Conservation (phyloP, 2,888 invertebrate species). For the Lepidochitona cinerea region DNA sequence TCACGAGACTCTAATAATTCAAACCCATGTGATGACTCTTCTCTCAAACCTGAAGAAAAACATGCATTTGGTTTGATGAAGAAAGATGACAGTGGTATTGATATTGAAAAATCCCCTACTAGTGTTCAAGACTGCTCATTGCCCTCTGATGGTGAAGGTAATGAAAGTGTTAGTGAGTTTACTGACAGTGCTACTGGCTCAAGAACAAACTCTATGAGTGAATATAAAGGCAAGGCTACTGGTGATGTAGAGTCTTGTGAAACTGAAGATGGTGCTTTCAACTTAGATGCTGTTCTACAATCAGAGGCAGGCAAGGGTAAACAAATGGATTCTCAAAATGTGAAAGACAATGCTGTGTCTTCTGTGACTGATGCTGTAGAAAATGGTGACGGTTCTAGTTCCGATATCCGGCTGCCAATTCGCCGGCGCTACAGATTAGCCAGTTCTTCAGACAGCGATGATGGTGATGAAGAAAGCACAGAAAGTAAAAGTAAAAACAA, state of each 20-base stretch:
- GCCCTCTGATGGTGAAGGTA: conserved; percentile 36
- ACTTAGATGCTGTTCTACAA: conserved; percentile 16
- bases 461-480: conserved; percentile 25
- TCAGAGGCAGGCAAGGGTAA: not conserved
- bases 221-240: conserved; percentile 22
- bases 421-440: conserved; percentile 11
- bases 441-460: conserved; percentile 33
- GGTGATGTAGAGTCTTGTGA: conserved; percentile 15
- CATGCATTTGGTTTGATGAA: conserved; percentile 29
- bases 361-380: not conserved
- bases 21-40: not conserved
- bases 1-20: not conserved
- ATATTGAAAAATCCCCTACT: conserved; percentile 53
- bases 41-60: not conserved
- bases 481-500: not conserved
- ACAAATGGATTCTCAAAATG: not conserved
- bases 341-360: conserved; percentile 5
- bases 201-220: conserved; percentile 29
- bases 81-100: conserved; percentile 66
- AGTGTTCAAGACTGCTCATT: conserved; percentile 35
- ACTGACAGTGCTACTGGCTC: conserved; percentile 38
- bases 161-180: conserved; percentile 41
- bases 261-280: conserved; percentile 18
- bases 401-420: not conserved
- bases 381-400: not conserved